Evolutionary conservation across 2,888 invertebrate genomes (phyloP), one percentile per base, ranked within the genome.

Genomic region (Eilema sororculum): DNA sequence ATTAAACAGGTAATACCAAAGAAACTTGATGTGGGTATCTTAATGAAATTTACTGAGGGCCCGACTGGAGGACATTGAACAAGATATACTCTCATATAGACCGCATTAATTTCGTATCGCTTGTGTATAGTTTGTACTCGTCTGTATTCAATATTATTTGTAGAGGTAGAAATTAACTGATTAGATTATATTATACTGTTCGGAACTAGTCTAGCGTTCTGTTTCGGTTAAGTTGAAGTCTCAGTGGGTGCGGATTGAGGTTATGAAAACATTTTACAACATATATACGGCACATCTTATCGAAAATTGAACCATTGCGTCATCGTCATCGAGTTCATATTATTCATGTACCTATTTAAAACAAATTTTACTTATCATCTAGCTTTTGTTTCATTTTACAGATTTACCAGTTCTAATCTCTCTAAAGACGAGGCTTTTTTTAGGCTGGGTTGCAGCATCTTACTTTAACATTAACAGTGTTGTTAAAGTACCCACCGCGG

Each of bases 1-100:
- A 86, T 83, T 79, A 83, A 83, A 83, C 83, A 78, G 77, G 80
- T 83, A 81, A 83, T 82, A 81, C 76, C 78, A 79, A 87, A 87
- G 88, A 87, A 84, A 87, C 86, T 86, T 89, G 86, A 89, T 82
- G 84, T 86, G 86, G 86, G 89, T 86, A 77, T 76, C 72, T 83
- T 89, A 89, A 88, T 90, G 87, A 88, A 87, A 86, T 90, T 89
- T 86, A 76, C 82, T 65, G 72, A 82, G 82, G 74, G 69, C 63
- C 28, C 30, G 69, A 28, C 30, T 24, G 33, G 64, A 73, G 76
- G 82, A 83, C 82, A 80, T 66, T 74, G 78, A 80, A 80, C 79
- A 83, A 82, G 79, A 84, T 85, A 82, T 78, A 84, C 79, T 81
- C 75, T 70, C 76, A 70, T 67, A 65, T 80, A 64, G 22, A 65